phyloP scores from a whole-genome alignment of 1,140 invertebrate genomes.

The Achroia grisella region DNA sequence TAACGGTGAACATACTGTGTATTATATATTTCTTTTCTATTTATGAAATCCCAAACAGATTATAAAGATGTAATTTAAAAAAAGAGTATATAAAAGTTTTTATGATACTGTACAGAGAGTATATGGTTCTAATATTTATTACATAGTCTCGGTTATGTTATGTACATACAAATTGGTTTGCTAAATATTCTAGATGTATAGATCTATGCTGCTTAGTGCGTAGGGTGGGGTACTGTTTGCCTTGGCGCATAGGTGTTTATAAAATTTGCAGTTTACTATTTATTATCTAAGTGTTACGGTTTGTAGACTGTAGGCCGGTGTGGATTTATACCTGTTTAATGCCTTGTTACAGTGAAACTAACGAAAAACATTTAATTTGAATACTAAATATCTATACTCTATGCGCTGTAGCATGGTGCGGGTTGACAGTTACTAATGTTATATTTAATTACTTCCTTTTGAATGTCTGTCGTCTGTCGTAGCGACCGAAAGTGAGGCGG shows the following conservation, averaged over 20 bases:
- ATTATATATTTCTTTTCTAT: too few species aligned
- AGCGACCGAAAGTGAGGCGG: too few species aligned
- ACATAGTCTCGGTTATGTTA: conserved; percentile 31
- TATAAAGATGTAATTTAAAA: not conserved
- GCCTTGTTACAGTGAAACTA: too few species aligned
- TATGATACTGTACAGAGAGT: conserved; percentile 58
- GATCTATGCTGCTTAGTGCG: conserved; percentile 10
- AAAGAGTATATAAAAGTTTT: conserved; percentile 33
- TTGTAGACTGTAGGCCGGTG: not conserved
- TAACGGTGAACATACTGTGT: too few species aligned
- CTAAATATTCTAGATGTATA: conserved; percentile 33
- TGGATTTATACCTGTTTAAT: not conserved
- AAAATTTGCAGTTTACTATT: conserved; percentile 12
- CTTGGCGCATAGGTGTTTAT: not conserved
- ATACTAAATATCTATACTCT: too few species aligned
- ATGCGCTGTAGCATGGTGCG: too few species aligned
- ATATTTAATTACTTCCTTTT: too few species aligned
- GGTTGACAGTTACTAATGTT: too few species aligned
- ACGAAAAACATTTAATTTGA: too few species aligned
- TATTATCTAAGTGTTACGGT: conserved; percentile 5
- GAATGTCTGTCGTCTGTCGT: too few species aligned
- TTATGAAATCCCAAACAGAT: too few species aligned
- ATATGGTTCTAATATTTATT: conserved; percentile 61
- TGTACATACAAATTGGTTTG: conserved; percentile 43
- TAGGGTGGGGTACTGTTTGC: not conserved